Base-by-base conservation (phyloP, 1,140 invertebrate genomes). In the Palaemon carinicauda region DNA sequence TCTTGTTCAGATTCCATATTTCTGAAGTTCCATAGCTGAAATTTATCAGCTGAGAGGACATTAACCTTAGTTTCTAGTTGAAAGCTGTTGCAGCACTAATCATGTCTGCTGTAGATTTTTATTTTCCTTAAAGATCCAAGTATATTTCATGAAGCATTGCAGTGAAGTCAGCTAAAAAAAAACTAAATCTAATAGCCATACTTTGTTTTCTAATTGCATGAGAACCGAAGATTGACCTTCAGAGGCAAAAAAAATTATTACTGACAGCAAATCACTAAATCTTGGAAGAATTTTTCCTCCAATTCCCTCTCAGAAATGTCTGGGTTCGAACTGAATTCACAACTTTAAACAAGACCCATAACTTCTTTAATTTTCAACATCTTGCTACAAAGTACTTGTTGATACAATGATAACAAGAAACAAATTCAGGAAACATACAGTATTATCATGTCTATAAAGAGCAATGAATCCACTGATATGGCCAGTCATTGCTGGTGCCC, bases 241-340 rank as follows among this genome's bases (percentile, higher is more conserved):
- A 65, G 53, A 9, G 56, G 9, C 56, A 10, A n/a, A 60, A 60
- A 60, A 51, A 15, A 50, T 77, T 77, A 77, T 77, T 77, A 50
- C 74, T 50, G 74, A 7, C 33, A 77, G 79, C 79, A 81, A 54
- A 81, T 81, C 53, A 65, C 79, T 65, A 60, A 65, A 81, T 65
- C 79, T 81, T 29, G 65, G 56, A 50, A 69, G 54, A 60, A 81
- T 71, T 71, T 69, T 82, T 12, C 80, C 80, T 82, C 80, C 52
- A 24, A 56, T 82, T 73, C 29, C 81, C 3, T 27, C 69, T 82
- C 81, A 74, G 69, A 82, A 82, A 69, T 74, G 27, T 82, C 74
- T 69, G 52, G 80, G 80, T 41, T 29, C 50, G 50, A 82, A 82
- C 29, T 82, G 50, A 82, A 82, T 82, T 82, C 27, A 82, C 60